phyloP scores from a whole-genome alignment of 2,888 invertebrate genomes.

The Helicoverpa assulta region DNA sequence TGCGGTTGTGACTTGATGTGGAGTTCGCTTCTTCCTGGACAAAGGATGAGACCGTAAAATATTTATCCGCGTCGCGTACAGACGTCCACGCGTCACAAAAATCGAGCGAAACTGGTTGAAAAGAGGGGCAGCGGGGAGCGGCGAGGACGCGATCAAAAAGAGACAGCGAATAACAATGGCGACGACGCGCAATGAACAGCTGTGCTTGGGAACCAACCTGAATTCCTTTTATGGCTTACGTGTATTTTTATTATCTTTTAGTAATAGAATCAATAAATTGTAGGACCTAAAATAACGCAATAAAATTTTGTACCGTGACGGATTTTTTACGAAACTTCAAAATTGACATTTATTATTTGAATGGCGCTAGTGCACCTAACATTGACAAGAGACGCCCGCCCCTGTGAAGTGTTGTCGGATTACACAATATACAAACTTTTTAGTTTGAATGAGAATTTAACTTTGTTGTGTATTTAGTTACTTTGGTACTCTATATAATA shows the following conservation, averaged over 20 bases:
- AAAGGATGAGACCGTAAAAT: conserved; percentile 86
- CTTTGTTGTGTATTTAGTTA: not conserved
- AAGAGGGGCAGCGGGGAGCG: conserved; percentile 67
- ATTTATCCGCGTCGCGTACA: conserved; percentile 66
- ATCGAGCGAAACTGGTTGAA: conserved; percentile 88
- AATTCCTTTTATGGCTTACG: conserved; percentile 4
- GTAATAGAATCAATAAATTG: not conserved
- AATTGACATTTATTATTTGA: not conserved
- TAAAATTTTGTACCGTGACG: not conserved
- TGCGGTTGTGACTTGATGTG: conserved; percentile 55
- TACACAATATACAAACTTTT: not conserved
- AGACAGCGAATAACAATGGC: conserved; percentile 84
- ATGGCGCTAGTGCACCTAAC: conserved; percentile 12
- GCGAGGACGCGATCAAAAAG: conserved; percentile 72
- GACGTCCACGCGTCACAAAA: conserved; percentile 80
- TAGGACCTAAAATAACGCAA: not conserved
- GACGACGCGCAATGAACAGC: conserved; percentile 84
- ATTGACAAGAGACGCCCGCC: conserved; percentile 7
- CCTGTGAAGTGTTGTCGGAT: conserved; percentile 4
- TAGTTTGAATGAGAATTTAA: not conserved
- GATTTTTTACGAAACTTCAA: not conserved
- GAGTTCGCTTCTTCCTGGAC: conserved; percentile 81
- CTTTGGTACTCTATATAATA: not conserved
- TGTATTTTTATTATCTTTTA: not conserved
- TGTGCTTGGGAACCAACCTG: conserved; percentile 64